Percentiles rank a stretch among this genome's conserved stretches.
Evolutionary conservation across 2,113 vertebrate genomes (phyloP).

Genomic region (Xenopus laevis): DNA sequence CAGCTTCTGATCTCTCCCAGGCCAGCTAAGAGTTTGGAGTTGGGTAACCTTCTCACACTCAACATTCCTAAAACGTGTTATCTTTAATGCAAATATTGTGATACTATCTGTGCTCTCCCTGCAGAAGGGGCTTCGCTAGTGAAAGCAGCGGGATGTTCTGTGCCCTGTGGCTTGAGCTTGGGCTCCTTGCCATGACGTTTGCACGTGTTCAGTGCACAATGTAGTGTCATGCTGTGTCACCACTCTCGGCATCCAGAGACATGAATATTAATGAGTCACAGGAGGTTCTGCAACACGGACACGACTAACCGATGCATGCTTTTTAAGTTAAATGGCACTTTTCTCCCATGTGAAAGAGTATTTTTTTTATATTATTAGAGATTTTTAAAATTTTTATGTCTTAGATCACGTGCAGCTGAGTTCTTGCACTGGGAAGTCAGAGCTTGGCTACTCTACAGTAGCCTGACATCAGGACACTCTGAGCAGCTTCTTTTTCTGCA

Average conservation of each 20-base stretch:
- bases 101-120: neutral
- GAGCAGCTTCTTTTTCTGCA: no score
- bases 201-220: neutral
- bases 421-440: no score
- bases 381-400: no score
- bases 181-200: neutral
- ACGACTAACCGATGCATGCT: neutral
- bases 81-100: slow-evolving; percentile 14
- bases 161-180: neutral
- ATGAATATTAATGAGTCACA: neutral
- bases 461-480: no score
- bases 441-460: no score
- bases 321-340: neutral
- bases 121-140: neutral
- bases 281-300: neutral
- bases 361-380: no score
- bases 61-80: neutral
- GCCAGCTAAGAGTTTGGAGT: neutral
- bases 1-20: no score
- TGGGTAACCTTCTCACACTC: neutral
- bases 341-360: no score
- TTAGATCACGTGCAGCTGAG: no score
- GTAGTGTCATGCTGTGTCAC: neutral
- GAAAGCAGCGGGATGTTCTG: neutral
- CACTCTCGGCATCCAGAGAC: neutral